Evolutionary conservation across 2,888 invertebrate genomes (phyloP).

Genomic region (Asteroscopus sphinx): DNA sequence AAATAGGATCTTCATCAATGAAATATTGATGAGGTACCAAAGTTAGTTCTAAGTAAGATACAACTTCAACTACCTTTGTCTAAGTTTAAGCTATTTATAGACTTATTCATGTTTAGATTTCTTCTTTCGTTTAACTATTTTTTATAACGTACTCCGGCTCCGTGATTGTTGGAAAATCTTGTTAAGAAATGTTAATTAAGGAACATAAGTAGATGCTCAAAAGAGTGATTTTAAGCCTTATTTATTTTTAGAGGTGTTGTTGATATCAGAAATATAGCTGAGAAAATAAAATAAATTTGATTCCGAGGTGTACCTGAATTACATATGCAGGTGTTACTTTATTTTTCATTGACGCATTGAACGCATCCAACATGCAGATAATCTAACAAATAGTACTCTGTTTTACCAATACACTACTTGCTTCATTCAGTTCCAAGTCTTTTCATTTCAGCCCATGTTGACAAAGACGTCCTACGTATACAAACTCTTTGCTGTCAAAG

Average conservation of each 20-base stretch:
- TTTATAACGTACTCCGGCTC: background rate
- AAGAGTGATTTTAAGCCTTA: background rate
- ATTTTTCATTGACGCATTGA: no score
- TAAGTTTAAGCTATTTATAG: constrained; percentile 7
- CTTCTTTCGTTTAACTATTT: background rate
- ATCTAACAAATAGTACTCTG: no score
- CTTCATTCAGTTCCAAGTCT: background rate
- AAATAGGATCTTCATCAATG: constrained; percentile 9
- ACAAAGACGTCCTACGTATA: constrained; percentile 13
- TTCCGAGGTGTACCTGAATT: no score
- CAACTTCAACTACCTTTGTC: constrained; percentile 13
- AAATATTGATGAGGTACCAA: constrained; percentile 12
- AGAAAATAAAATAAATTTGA: no score
- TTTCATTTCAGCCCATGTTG: constrained; percentile 2
- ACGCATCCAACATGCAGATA: background rate
- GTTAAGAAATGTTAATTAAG: background rate
- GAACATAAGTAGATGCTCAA: no score
- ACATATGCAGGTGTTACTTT: no score
- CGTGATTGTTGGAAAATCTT: background rate
- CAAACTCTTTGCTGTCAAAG: constrained; percentile 29
- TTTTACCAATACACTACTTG: background rate
- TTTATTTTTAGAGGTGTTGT: background rate
- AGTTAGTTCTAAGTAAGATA: constrained; percentile 18
- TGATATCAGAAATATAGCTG: no score
- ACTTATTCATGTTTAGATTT: constrained; percentile 7